phyloP scores from a whole-genome alignment of 1,140 invertebrate genomes.

The Aphaenogaster ashmeadi region DNA sequence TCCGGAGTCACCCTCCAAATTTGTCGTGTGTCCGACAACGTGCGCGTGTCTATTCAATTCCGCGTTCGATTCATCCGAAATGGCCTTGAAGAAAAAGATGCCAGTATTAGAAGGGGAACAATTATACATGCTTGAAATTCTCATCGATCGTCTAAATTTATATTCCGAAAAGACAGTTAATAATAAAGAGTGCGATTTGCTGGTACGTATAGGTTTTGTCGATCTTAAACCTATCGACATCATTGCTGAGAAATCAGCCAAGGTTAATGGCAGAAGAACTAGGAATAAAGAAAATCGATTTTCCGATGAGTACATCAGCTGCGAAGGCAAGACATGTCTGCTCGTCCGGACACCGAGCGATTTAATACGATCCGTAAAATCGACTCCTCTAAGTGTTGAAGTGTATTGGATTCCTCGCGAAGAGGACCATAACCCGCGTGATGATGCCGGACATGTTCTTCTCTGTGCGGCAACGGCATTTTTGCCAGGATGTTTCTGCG shows the following conservation, averaged over 20 bases:
- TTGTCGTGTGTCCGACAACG: conserved; percentile 39
- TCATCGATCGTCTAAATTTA: conserved; percentile 70
- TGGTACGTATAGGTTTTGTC: conserved; percentile 70
- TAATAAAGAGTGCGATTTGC: conserved; percentile 46
- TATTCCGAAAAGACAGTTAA: conserved; percentile 35
- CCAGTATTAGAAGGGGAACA: conserved; percentile 65
- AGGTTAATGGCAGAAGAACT: neutral
- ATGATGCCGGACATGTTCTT: neutral
- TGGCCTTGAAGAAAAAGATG: conserved; percentile 47
- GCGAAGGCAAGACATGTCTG: conserved; percentile 79
- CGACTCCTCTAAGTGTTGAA: conserved; percentile 68
- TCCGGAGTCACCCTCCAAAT: conserved; percentile 59
- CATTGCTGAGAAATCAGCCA: neutral
- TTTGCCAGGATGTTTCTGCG: conserved; percentile 61
- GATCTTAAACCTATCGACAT: conserved; percentile 77
- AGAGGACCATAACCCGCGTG: neutral
- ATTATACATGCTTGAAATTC: conserved; percentile 79
- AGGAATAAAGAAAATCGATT: conserved; percentile 39
- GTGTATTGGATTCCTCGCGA: conserved; percentile 56
- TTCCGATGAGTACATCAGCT: neutral
- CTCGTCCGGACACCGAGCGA: conserved; percentile 71
- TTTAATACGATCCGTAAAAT: conserved; percentile 69
- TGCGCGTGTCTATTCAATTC: neutral
- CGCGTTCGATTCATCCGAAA: neutral
- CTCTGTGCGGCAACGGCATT: conserved; percentile 63